These are phyloP conservation scores for Babylonia areolata DNA, from an alignment of 1,140 invertebrate species.

Conservation along the genomic window DNA sequence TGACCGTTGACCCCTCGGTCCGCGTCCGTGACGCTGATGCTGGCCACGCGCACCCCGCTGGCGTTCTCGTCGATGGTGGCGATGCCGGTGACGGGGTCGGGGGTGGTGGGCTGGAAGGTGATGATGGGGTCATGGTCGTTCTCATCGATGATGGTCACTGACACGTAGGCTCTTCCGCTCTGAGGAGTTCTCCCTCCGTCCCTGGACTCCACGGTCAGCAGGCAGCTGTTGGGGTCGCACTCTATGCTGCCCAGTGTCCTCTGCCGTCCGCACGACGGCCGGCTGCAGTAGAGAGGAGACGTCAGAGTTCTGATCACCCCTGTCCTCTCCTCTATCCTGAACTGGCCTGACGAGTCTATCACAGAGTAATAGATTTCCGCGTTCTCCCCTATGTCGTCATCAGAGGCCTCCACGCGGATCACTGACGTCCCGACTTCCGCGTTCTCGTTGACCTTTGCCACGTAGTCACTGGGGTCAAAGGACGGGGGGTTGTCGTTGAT, in stretches of 20 bases:
- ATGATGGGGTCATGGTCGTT: constrained; percentile 97
- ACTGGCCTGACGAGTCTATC: constrained; percentile 66
- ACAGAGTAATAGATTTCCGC: constrained; percentile 83
- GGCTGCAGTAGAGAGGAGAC: constrained; percentile 57
- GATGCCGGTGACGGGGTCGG: constrained; percentile 82
- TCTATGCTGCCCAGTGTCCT: constrained; percentile 22
- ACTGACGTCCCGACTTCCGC: constrained; percentile 59
- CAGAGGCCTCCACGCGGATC: constrained; percentile 58
- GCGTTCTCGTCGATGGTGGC: constrained; percentile 97
- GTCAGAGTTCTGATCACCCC: constrained; percentile 65
- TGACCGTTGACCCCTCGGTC: constrained; percentile 94
- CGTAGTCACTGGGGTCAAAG: constrained; percentile 85
- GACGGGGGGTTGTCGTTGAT: constrained; percentile 94
- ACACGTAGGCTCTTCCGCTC: constrained; percentile 95
- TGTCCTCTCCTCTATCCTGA: constrained; percentile 65
- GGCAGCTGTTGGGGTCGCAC: constrained; percentile 79
- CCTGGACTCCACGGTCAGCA: constrained; percentile 94
- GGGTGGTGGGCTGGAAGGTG: constrained; percentile 87
- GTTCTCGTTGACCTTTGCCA: constrained; percentile 59
- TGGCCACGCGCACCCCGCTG: constrained; percentile 91
- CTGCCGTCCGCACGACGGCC: constrained; percentile 45
- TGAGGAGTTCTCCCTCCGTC: constrained; percentile 94
- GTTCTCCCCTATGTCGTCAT: constrained; percentile 68
- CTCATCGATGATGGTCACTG: constrained; percentile 91
- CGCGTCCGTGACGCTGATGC: constrained; percentile 92